A percentile compares a stretch with the other conserved stretches of the same genome.
Conservation (phyloP, 1,140 invertebrate genomes). For the Phocides pigmalion region DNA sequence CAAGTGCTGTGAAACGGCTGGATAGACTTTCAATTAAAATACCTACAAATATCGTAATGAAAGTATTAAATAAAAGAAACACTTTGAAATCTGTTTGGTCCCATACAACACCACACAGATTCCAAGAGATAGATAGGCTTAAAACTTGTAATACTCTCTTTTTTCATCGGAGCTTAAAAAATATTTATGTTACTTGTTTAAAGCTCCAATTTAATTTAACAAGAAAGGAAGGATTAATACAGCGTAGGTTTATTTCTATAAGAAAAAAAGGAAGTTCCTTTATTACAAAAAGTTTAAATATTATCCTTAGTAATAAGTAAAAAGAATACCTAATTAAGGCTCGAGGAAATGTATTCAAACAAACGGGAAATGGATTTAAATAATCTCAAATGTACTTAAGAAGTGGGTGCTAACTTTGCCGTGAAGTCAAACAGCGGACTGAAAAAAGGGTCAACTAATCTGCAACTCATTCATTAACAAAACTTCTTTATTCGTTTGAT, state of each 20-base stretch:
- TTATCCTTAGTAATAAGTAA: conserved; percentile 14
- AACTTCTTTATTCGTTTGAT: conserved; percentile 44
- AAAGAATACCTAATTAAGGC: conserved; percentile 19
- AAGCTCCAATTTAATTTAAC: no score
- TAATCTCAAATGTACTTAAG: conserved; percentile 19
- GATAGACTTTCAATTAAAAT: no score
- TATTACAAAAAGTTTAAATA: conserved; percentile 10
- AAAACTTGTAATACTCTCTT: no score
- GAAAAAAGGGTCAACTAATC: conserved; percentile 30
- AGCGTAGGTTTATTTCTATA: background rate
- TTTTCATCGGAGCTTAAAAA: no score
- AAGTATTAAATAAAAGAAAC: no score
- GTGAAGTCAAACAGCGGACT: conserved; percentile 11
- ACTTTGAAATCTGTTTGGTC: no score
- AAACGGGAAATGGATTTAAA: conserved; percentile 24
- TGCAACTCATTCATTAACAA: conserved; percentile 45
- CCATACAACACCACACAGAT: no score
- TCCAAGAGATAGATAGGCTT: no score
- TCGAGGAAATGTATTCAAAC: background rate
- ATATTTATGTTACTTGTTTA: no score
- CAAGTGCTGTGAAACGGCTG: no score
- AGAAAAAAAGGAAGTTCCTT: background rate
- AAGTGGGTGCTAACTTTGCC: conserved; percentile 20
- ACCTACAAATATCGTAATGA: no score
- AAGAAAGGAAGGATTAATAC: background rate